These are phyloP conservation scores for Bellardia pandia DNA, from an alignment of 2,888 invertebrate genomes.

Conservation along the genomic window DNA sequence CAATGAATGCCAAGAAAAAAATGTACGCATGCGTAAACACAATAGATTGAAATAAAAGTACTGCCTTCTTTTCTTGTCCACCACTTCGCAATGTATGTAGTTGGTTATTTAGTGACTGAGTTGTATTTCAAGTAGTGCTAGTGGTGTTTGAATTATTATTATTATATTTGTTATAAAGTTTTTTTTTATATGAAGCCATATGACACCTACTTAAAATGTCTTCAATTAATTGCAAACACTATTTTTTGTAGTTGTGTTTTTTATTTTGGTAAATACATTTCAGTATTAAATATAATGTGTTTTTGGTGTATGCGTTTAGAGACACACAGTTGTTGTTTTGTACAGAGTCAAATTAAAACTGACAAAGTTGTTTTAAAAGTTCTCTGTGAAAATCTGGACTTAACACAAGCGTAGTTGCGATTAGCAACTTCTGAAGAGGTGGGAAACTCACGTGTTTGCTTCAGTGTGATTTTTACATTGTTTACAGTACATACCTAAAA, in stretches of 20 bases:
- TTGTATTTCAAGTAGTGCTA: too few relatives aligned
- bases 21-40: conserved; percentile 61
- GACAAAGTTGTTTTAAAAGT: conserved; percentile 46
- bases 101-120: not conserved
- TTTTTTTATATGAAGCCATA: conserved; percentile 35
- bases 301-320: not conserved
- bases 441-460: conserved; percentile 10
- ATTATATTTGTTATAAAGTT: not conserved
- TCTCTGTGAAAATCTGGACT: conserved; percentile 56
- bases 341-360: conserved; percentile 62
- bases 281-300: not conserved
- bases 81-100: conserved; percentile 4
- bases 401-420: conserved; percentile 13
- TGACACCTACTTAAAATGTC: conserved; percentile 52
- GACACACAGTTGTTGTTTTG: conserved; percentile 44
- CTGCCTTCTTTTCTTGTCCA: conserved; percentile 15
- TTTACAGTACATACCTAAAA: not conserved
- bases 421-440: conserved; percentile 40
- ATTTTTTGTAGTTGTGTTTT: not conserved
- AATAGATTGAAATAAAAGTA: conserved; percentile 13
- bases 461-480: not conserved
- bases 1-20: conserved; percentile 26
- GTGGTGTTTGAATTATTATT: not conserved
- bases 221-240: conserved; percentile 53
- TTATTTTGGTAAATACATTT: conserved; percentile 12